Conservation (phyloP, 2,888 invertebrate genomes). For the Ptychoptera contaminata region DNA sequence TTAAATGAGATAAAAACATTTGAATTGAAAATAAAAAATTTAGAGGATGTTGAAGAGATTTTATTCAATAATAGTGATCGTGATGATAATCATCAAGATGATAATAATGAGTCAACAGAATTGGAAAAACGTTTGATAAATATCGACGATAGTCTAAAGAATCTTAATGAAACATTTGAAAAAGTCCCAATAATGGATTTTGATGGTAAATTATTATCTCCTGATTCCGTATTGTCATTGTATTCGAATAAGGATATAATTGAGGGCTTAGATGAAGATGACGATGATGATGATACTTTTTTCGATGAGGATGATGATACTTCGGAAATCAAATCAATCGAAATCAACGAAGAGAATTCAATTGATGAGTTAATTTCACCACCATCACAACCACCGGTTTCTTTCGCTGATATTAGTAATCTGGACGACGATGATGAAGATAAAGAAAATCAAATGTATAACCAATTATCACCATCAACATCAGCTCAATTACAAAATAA, state of each 20-base stretch:
- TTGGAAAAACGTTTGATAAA: constrained; percentile 16
- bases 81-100: no score
- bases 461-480: neutral
- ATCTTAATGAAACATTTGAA: constrained; percentile 13
- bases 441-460: constrained; percentile 8
- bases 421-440: constrained; percentile 5
- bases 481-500: no score
- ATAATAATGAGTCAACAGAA: constrained; percentile 5
- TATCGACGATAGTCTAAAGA: constrained; percentile 15
- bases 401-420: no score
- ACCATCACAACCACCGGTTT: no score
- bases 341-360: neutral
- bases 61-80: no score
- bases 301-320: neutral
- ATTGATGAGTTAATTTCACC: no score
- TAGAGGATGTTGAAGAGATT: no score
- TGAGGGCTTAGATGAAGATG: neutral
- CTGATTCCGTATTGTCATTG: no score
- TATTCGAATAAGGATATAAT: no score
- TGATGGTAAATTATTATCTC: no score
- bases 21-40: no score
- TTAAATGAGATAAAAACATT: no score
- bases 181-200: neutral
- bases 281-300: neutral
- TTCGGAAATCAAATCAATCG: constrained; percentile 4